Conservation (phyloP, 2,888 invertebrate genomes). For the Eustalomyia histrio region DNA sequence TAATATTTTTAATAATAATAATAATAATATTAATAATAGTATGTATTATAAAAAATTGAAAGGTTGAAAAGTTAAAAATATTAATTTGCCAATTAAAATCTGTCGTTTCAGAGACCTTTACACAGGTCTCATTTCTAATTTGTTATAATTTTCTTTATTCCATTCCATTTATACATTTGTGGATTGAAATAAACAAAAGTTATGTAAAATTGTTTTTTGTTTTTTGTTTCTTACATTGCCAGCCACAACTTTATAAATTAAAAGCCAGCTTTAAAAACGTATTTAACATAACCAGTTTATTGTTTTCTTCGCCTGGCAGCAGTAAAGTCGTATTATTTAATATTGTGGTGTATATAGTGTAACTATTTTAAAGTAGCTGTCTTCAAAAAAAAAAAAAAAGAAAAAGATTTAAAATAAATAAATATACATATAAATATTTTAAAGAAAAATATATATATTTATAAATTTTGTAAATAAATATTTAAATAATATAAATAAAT, state of each 20-base stretch:
- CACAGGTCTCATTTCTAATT: neutral
- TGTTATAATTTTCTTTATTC: conserved; percentile 1
- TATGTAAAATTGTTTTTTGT: conserved; percentile 41
- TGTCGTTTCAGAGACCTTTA: neutral
- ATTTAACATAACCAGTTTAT: conserved; percentile 65
- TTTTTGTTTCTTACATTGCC: conserved; percentile 33
- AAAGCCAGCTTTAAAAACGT: conserved; percentile 53
- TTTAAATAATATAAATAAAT: neutral
- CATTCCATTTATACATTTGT: neutral
- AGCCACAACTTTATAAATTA: conserved; percentile 54
- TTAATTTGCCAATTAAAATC: neutral
- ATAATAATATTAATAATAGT: no score
- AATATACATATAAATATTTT: conserved; percentile 12
- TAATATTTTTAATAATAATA: neutral
- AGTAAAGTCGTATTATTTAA: conserved; percentile 42
- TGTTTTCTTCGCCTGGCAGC: conserved; percentile 45
- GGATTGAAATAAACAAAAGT: conserved; percentile 17
- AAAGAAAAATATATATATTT: neutral
- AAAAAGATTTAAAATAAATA: neutral
- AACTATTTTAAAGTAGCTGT: conserved; percentile 47
- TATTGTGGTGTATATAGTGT: conserved; percentile 41
- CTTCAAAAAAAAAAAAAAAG: neutral
- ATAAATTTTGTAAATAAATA: conserved; percentile 15
- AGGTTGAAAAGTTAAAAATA: neutral
- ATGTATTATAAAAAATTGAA: no score